Conservation (phyloP, 2,888 invertebrate genomes). For the Eulithis testata region DNA sequence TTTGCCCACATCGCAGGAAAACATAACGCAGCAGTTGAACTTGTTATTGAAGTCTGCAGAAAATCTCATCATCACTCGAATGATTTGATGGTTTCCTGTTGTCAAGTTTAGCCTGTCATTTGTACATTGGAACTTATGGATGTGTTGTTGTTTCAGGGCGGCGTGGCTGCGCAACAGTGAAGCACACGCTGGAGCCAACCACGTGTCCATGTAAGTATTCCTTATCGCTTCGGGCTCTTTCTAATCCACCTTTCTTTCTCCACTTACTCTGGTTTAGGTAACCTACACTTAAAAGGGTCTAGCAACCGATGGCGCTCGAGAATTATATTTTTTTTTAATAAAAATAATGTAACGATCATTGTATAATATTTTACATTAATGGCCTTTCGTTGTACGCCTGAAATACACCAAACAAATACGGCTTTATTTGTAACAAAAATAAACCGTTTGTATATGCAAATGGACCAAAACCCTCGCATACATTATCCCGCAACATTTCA, state of each 20-base stretch:
- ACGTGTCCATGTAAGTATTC: constrained; percentile 63
- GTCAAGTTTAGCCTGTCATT: too few species aligned
- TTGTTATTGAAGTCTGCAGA: too few species aligned
- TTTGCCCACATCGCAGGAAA: too few species aligned
- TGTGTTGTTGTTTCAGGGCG: constrained; percentile 67
- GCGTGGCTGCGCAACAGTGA: constrained; percentile 65
- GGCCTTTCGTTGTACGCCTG: background rate
- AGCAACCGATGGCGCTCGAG: too few species aligned
- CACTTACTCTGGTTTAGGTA: background rate
- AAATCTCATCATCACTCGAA: too few species aligned
- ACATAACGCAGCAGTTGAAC: too few species aligned
- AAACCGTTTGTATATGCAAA: background rate
- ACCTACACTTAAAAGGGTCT: background rate
- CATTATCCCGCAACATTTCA: constrained; percentile 5
- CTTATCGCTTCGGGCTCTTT: too few species aligned
- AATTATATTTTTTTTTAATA: too few species aligned
- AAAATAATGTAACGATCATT: too few species aligned
- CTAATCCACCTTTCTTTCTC: background rate
- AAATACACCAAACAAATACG: constrained; percentile 1
- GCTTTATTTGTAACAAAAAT: constrained; percentile 6
- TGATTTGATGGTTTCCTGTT: too few species aligned
- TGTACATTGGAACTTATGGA: too few species aligned
- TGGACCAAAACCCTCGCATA: constrained; percentile 1
- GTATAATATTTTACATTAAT: too few species aligned
- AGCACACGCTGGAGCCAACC: constrained; percentile 77